phyloP scores from a whole-genome alignment of 2,113 vertebrate genomes.

The Anhinga rufa region DNA sequence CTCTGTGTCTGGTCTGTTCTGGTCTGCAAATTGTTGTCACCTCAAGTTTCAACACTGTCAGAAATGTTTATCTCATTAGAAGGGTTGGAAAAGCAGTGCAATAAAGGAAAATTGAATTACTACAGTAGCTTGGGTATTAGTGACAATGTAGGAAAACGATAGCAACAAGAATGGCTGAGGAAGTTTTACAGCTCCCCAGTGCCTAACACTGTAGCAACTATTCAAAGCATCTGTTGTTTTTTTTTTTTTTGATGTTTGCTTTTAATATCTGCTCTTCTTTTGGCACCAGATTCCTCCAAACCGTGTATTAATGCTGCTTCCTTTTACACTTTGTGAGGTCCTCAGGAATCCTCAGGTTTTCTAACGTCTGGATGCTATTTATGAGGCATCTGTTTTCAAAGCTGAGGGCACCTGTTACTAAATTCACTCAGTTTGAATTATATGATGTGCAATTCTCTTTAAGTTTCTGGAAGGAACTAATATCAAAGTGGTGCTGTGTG shows the following conservation, averaged over 20 bases:
- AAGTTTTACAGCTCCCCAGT: conserved; percentile 4
- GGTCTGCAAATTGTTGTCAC: conserved; percentile 12
- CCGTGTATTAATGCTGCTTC: background rate
- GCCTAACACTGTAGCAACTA: background rate
- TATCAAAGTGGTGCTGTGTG: background rate
- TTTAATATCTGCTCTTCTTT: background rate
- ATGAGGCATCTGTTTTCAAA: background rate
- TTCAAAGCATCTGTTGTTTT: conserved; percentile 1
- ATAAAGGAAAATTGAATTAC: conserved; percentile 63
- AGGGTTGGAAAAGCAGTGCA: conserved; percentile 1
- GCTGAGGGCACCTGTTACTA: background rate
- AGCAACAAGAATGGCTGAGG: background rate
- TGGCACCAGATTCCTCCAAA: background rate
- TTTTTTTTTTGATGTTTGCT: background rate
- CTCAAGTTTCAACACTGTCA: background rate
- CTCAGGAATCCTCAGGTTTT: background rate
- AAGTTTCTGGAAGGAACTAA: background rate
- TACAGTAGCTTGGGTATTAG: conserved; percentile 12
- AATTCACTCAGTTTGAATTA: background rate
- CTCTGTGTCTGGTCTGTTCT: background rate
- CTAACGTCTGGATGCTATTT: background rate
- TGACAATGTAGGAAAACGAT: conserved; percentile 43
- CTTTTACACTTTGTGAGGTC: background rate
- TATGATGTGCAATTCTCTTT: background rate
- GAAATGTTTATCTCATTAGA: conserved; percentile 45